Base-by-base conservation (phyloP, 1,140 invertebrate species). In the Antheraea pernyi region DNA sequence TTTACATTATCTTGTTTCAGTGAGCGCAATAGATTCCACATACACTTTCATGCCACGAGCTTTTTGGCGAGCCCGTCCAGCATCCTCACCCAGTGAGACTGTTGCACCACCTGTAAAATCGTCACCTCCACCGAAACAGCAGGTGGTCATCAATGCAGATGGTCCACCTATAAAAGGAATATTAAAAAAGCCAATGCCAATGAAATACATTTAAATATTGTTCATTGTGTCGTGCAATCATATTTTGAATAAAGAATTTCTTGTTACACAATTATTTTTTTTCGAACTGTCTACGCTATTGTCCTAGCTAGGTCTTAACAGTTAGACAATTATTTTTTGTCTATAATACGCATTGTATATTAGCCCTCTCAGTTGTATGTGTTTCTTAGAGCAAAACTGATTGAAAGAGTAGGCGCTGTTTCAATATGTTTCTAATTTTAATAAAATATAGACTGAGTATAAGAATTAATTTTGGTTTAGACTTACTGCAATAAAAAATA, bases 131-230 rank as follows among this genome's bases (percentile, higher is more conserved):
- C 63, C 74, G 4, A 88, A 84, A 68, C 74, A 83, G 63, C 66
- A 77, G 0, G 16, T 60, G 18, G 6, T 36, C n/a, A 53, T 60
- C 37, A 77, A 80, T 22, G 36, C 72, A 0, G 68, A 70, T 9
- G 68, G 42, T 16, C 65, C 60, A 19, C 82, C 81, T 8, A 69
- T 89, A 0, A 91, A 87, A 74, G 89, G 89, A 74, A 91, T 91
- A 60, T 66, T 91, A 19, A 91, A 91, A 64, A 91, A 89, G 80
- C 88, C 89, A 13, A 91, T 91, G 89, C 89, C 89, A 42, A 85
- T 91, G 73, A 91, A 89, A 85, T 91, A 89, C 80, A 84, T 91
- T 68, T 87, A 71, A 70, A 72, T 63, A 30, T 30, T 61, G 22
- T 30, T 0, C 30, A 30, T 6, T 61, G 19, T 61, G 6, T 22